Percentiles rank a stretch among this genome's conserved stretches.
phyloP scores from a whole-genome alignment of 1,140 invertebrate species.

The Diachasma alloeum region DNA sequence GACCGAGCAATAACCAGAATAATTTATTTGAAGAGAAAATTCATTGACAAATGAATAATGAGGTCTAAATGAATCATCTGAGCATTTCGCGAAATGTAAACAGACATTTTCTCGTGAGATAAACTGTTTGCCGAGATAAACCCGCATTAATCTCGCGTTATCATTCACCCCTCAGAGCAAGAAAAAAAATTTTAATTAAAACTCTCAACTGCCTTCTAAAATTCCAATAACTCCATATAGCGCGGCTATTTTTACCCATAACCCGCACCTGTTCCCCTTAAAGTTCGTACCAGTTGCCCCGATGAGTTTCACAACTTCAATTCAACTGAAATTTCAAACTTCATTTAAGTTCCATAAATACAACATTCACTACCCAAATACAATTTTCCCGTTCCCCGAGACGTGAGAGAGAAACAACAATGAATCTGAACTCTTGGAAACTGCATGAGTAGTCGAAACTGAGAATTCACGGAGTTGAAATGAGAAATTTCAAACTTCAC shows the following conservation, averaged over 20 bases:
- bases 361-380: neutral
- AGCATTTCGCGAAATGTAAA: too few relatives aligned
- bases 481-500: neutral
- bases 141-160: neutral
- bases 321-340: slow-evolving; percentile 6
- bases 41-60: too few relatives aligned
- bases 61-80: neutral
- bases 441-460: neutral
- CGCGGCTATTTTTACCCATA: neutral
- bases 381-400: neutral
- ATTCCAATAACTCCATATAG: neutral
- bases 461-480: neutral
- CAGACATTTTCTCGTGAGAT: too few relatives aligned
- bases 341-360: slow-evolving; percentile 6
- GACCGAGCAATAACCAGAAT: too few relatives aligned
- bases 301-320: neutral
- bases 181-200: neutral
- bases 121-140: too few relatives aligned
- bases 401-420: too few relatives aligned
- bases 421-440: neutral
- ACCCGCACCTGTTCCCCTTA: neutral
- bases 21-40: too few relatives aligned
- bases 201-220: neutral
- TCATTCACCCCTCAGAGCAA: neutral
- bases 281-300: neutral